Percentiles rank a stretch among this genome's conserved stretches.
Evolutionary conservation across 1,140 invertebrate species (phyloP).

Genomic region (Pissodes strobi): DNA sequence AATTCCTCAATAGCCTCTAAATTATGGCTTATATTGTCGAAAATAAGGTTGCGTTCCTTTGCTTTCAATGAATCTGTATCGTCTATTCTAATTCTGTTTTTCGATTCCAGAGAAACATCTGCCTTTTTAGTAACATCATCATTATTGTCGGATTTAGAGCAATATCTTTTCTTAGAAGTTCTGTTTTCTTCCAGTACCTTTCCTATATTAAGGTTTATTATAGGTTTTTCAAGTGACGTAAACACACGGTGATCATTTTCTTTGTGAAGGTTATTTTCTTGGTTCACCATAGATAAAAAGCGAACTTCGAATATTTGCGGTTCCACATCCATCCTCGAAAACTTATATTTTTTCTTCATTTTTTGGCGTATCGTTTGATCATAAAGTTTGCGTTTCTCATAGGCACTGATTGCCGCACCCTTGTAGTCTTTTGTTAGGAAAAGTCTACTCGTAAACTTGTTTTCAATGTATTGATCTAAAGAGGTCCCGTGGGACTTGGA

Average conservation of each 20-base stretch:
- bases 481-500: constrained; percentile 12
- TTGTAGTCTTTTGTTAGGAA: constrained; percentile 40
- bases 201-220: not conserved
- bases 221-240: not conserved
- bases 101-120: too few relatives aligned
- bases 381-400: constrained; percentile 38
- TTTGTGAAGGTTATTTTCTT: not conserved
- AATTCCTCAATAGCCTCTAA: not conserved
- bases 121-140: too few relatives aligned
- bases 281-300: constrained; percentile 20
- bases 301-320: constrained; percentile 39
- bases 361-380: constrained; percentile 34
- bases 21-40: not conserved
- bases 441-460: constrained; percentile 23
- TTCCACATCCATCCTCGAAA: constrained; percentile 10
- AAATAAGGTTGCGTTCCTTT: not conserved
- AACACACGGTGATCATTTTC: too few relatives aligned
- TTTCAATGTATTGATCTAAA: constrained; percentile 18
- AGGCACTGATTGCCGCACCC: constrained; percentile 28
- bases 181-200: too few relatives aligned
- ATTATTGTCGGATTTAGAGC: too few relatives aligned
- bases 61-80: too few relatives aligned
- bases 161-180: too few relatives aligned
- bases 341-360: constrained; percentile 30
- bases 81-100: too few relatives aligned